Evolutionary conservation across 2,888 invertebrate species (phyloP), one percentile per base, ranked within the genome.

Genomic region (Coelinius sp.): DNA sequence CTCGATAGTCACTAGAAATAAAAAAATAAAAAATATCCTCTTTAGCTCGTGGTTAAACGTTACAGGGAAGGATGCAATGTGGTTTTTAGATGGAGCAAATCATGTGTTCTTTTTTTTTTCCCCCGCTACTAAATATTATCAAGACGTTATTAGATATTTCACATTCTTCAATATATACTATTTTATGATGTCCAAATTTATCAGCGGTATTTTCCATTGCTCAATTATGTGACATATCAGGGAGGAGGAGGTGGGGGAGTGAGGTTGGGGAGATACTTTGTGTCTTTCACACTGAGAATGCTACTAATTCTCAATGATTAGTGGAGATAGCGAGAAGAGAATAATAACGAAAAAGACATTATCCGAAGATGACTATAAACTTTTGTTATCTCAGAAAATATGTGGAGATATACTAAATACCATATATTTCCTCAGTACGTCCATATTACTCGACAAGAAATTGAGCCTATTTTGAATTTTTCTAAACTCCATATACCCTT

Each of bases 1-100:
- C 59, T 85, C 82, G 14, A 81, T 76, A 52, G 81, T 80, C 79
- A 81, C 85, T 85, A 78, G 14, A 82, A 84, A 62, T 68, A 77
- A 68, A 68, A 41, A 52, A n/a, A n/a, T n/a, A n/a, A 70, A 27
- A 44, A 65, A 64, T 53, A 31, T 53, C 10, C 20, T 59, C 31
- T 59, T 27, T 35, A 59, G 59, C 56, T 56, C n/a, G 56, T 35
- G 59, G 59, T 59, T 59, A 59, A 68, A 52, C 27, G 35, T 25
- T 38, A 20, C 38, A 22, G 63, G 65, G 65, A 70, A 65, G 64
- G 56, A 70, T 70, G 56, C 53, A 31, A 41, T 53, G 56, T 53
- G 53, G 65, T 70, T 27, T n/a, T 44, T 14, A 59, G n/a, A 59
- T 59, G 59, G 35, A 63, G n/a, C 25, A 35, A 62, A 62, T 63